Evolutionary conservation across 2,113 vertebrate species (phyloP).

Genomic region (Cervus canadensis): DNA sequence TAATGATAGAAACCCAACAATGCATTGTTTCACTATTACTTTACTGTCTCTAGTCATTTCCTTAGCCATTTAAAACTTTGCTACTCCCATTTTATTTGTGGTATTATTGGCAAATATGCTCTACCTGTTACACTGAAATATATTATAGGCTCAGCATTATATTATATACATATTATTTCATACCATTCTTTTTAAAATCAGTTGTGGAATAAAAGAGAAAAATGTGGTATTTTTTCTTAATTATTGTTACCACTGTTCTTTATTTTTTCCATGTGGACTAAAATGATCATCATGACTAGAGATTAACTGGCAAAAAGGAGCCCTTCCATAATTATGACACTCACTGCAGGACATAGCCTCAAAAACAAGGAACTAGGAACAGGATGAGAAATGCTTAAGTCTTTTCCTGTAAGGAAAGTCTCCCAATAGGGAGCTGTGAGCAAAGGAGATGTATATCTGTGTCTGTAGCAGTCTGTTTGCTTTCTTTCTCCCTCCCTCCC

Average conservation of each 20-base stretch:
- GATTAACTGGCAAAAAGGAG: not conserved
- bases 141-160: not conserved
- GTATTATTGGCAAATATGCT: not conserved
- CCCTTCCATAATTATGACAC: not conserved
- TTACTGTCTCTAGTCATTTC: not conserved
- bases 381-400: not conserved
- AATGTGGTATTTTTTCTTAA: not conserved
- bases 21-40: not conserved
- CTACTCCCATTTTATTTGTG: not conserved
- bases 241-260: not conserved
- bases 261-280: not conserved
- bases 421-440: not conserved
- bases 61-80: not conserved
- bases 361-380: not conserved
- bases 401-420: not conserved
- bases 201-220: not conserved
- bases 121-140: not conserved
- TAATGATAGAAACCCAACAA: not conserved
- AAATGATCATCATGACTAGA: not conserved
- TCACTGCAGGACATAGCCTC: not conserved
- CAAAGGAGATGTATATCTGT: not conserved
- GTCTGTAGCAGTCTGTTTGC: not conserved
- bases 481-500: not conserved
- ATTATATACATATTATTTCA: not conserved
- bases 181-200: not conserved